These are phyloP conservation scores for Rhamphomyia laevipes DNA, from an alignment of 2,888 invertebrate genomes.

Conservation along the genomic window DNA sequence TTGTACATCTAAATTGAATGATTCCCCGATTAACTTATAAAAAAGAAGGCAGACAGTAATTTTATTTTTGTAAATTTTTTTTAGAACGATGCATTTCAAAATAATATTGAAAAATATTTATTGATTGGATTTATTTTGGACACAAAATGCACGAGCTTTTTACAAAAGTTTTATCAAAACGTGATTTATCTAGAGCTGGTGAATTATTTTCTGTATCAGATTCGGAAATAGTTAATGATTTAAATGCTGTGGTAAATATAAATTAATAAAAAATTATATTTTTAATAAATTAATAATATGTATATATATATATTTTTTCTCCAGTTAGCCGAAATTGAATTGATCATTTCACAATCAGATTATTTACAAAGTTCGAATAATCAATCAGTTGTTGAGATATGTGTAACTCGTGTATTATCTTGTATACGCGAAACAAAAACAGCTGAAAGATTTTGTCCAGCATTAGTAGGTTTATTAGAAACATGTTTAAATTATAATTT, in stretches of 20 bases:
- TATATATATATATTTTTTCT: conserved; percentile 1
- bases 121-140: neutral
- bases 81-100: no score
- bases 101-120: no score
- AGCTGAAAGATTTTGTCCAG: conserved; percentile 73
- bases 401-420: conserved; percentile 80
- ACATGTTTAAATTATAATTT: conserved; percentile 82
- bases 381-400: conserved; percentile 91
- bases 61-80: no score
- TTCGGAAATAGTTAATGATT: conserved; percentile 71
- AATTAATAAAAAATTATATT: neutral
- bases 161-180: conserved; percentile 76
- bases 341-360: conserved; percentile 70
- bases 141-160: conserved; percentile 78
- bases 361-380: conserved; percentile 81
- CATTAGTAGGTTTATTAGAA: conserved; percentile 72
- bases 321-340: conserved; percentile 60
- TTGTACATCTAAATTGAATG: no score
- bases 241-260: conserved; percentile 66
- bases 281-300: neutral
- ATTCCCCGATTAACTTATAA: no score
- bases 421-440: conserved; percentile 79
- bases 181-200: conserved; percentile 82
- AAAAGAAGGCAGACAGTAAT: no score
- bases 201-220: conserved; percentile 84